phyloP scores from a whole-genome alignment of 2,797 vertebrate species.

The Brachyrhaphis roseni region DNA sequence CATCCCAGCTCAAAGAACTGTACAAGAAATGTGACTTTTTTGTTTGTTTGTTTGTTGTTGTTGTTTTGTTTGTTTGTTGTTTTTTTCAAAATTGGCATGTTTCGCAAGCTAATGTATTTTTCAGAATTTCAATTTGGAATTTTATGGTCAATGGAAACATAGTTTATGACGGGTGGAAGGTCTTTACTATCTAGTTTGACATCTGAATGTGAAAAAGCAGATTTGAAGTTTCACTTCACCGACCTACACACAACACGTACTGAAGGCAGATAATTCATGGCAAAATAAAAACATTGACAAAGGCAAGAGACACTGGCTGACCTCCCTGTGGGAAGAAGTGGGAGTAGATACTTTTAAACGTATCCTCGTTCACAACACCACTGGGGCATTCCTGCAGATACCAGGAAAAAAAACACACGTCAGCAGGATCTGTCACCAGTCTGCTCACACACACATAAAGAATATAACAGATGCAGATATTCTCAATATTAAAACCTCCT shows the following conservation, averaged over 20 bases:
- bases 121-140: too few species aligned
- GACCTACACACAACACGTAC: neutral
- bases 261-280: neutral
- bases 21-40: too few species aligned
- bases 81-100: too few species aligned
- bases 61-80: too few species aligned
- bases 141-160: too few species aligned
- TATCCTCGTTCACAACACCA: conserved; percentile 92
- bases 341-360: conserved; percentile 95
- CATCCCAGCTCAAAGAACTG: too few species aligned
- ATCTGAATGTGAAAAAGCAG: neutral
- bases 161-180: neutral
- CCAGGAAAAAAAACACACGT: neutral
- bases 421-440: neutral
- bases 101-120: too few species aligned
- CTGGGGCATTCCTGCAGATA: conserved; percentile 91
- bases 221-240: neutral
- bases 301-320: conserved; percentile 66
- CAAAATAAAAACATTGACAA: neutral
- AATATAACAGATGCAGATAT: neutral
- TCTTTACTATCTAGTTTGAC: neutral
- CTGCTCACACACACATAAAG: neutral
- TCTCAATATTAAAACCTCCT: neutral
- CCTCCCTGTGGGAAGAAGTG: conserved; percentile 98
- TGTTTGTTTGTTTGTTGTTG: too few species aligned